A percentile compares a stretch with the other conserved stretches of the same genome.
Conservation (phyloP, 2,888 invertebrate species). For the Trissolcus japonicus region DNA sequence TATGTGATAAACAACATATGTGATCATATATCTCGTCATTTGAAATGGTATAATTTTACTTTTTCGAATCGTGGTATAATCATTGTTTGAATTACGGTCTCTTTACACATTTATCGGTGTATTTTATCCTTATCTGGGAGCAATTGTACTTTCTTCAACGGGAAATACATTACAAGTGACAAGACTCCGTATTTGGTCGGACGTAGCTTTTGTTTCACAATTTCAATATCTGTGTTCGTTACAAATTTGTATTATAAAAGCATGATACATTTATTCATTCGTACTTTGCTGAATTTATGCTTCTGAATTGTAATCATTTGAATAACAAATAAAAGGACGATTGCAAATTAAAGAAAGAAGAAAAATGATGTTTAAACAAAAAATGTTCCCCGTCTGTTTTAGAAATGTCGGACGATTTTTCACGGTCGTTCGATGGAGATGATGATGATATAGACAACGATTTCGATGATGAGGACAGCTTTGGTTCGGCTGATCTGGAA, state of each 20-base stretch:
- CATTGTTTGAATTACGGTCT: no score
- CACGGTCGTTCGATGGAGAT: constrained; percentile 84
- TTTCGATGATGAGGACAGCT: constrained; percentile 77
- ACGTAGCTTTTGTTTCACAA: constrained; percentile 6
- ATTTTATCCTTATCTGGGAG: no score
- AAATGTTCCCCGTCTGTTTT: not conserved
- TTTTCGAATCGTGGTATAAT: no score
- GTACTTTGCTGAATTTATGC: no score
- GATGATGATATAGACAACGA: constrained; percentile 80
- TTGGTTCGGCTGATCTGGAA: constrained; percentile 67
- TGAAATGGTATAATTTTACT: no score
- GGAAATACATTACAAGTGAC: constrained; percentile 5
- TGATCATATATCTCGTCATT: no score
- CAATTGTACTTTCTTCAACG: not conserved
- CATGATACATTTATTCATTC: no score
- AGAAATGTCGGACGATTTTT: constrained; percentile 62
- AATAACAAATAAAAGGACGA: no score
- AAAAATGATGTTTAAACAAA: not conserved
- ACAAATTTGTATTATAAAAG: constrained; percentile 5
- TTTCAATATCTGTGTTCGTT: constrained; percentile 6
- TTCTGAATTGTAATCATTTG: no score
- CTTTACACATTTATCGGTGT: no score
- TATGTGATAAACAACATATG: no score
- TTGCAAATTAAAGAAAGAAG: not conserved
- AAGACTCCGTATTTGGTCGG: constrained; percentile 6